Conservation (phyloP, 2,797 vertebrate genomes). For the Astyanax mexicanus region DNA sequence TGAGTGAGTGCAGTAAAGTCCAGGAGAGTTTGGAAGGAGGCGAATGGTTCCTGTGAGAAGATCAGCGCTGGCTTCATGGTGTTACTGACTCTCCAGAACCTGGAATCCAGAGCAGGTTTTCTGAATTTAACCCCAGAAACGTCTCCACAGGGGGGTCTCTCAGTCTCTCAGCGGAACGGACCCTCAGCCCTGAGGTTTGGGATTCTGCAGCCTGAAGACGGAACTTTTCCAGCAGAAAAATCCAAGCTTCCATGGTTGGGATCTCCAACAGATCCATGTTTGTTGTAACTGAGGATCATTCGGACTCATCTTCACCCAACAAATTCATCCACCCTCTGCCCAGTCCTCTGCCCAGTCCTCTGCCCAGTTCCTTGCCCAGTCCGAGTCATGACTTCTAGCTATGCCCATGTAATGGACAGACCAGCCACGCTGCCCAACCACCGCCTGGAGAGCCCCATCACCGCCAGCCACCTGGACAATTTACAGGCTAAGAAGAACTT, state of each 20-base stretch:
- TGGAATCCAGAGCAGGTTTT: conserved; percentile 20
- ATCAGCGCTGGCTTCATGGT: not conserved
- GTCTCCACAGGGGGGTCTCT: not conserved
- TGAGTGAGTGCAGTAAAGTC: not conserved
- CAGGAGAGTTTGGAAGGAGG: conserved; percentile 14
- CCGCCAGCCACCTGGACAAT: conserved; percentile 86
- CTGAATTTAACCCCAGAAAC: not conserved
- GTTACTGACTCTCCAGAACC: conserved; percentile 23
- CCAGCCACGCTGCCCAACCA: conserved; percentile 85
- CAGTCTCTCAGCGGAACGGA: conserved; percentile 2
- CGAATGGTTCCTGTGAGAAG: conserved; percentile 18
- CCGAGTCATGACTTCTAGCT: conserved; percentile 92
- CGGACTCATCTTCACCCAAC: conserved; percentile 11
- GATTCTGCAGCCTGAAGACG: conserved; percentile 23
- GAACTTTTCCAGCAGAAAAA: not conserved
- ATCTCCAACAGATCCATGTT: conserved; percentile 30
- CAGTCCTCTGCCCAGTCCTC: conserved; percentile 6
- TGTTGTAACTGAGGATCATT: conserved; percentile 13
- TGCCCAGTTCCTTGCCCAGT: conserved; percentile 4
- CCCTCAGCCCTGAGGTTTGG: not conserved
- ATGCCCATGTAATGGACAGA: conserved; percentile 94
- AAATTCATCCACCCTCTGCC: too few species aligned
- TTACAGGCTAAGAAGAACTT: conserved; percentile 98
- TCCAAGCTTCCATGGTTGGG: conserved; percentile 10
- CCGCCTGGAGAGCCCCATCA: conserved; percentile 89